These are phyloP conservation scores for Leptinotarsa peninsularis DNA, from an alignment of 2,888 invertebrate genomes.

Conservation along the genomic window DNA sequence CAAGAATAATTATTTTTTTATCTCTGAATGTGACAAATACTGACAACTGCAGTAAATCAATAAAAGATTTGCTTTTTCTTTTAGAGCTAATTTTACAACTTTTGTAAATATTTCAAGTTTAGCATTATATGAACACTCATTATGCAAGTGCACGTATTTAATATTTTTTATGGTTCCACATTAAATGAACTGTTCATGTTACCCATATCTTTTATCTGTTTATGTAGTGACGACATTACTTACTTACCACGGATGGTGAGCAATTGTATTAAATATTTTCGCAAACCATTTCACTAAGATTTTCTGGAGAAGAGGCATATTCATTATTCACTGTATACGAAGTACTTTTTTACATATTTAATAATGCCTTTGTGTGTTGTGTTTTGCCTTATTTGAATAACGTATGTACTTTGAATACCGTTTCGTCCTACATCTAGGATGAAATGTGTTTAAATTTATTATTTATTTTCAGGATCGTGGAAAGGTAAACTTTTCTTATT, in stretches of 20 bases:
- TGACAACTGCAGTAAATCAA: neutral
- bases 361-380: neutral
- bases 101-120: neutral
- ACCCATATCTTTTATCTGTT: conserved; percentile 1
- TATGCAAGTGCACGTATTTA: neutral
- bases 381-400: neutral
- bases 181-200: neutral
- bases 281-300: neutral
- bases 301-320: neutral
- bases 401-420: neutral
- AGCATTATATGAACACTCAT: neutral
- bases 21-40: neutral
- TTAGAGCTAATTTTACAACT: too few relatives aligned
- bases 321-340: neutral
- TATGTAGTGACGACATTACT: neutral
- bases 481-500: too few relatives aligned
- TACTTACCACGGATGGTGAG: neutral
- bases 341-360: neutral
- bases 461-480: neutral
- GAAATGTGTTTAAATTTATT: neutral
- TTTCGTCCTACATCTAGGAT: neutral
- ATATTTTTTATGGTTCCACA: neutral
- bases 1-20: too few relatives aligned
- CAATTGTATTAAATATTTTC: neutral
- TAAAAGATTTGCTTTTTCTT: neutral